These are phyloP conservation scores for Lacerta bilineata DNA, from an alignment of 2,797 vertebrate genomes.

Conservation along the genomic window DNA sequence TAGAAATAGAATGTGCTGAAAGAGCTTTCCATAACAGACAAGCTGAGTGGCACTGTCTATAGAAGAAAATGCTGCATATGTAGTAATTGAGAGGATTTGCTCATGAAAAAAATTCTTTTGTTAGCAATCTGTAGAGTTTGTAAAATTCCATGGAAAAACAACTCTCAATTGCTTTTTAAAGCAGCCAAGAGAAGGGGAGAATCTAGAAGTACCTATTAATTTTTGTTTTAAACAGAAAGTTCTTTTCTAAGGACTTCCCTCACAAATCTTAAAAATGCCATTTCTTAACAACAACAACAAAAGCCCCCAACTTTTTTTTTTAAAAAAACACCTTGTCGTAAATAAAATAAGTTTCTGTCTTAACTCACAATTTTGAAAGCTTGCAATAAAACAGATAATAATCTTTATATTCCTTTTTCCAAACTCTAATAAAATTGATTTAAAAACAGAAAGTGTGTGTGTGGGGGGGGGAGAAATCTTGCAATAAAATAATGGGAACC, in stretches of 20 bases:
- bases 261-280: background rate
- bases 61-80: background rate
- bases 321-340: background rate
- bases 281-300: background rate
- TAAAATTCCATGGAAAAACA: background rate
- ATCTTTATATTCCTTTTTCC: too few species aligned
- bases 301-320: background rate
- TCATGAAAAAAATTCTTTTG: background rate
- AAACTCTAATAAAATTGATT: too few species aligned
- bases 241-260: background rate
- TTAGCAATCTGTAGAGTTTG: background rate
- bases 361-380: background rate
- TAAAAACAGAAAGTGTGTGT: too few species aligned
- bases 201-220: background rate
- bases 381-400: background rate
- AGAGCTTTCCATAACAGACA: background rate
- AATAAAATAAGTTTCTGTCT: background rate
- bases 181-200: background rate
- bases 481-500: background rate
- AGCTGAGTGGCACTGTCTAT: background rate
- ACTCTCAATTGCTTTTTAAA: background rate
- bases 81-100: conserved; percentile 15
- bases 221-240: background rate
- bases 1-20: conserved; percentile 31
- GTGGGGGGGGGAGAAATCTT: background rate